These are phyloP conservation scores for Myodes glareolus DNA, from an alignment of 2,113 vertebrate species.

Conservation along the genomic window DNA sequence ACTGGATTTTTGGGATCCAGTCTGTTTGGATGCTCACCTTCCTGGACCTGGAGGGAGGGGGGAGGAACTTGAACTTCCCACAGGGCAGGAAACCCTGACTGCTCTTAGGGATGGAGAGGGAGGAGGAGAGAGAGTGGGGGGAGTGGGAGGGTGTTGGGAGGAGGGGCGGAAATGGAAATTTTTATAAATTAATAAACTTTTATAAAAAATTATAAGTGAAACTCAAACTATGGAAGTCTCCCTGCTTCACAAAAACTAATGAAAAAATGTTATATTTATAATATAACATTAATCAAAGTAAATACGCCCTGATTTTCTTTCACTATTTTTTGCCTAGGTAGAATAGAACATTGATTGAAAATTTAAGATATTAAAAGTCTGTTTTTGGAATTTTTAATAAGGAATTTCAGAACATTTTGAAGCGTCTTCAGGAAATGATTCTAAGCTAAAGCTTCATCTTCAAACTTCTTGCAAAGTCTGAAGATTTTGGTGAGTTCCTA, in stretches of 20 bases:
- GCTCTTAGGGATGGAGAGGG: too few relatives aligned
- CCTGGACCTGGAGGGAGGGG: too few relatives aligned
- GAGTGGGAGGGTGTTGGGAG: too few relatives aligned
- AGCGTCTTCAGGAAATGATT: background rate
- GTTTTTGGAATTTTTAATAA: background rate
- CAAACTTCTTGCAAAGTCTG: background rate
- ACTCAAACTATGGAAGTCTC: background rate
- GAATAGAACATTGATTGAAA: background rate
- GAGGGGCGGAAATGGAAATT: too few relatives aligned
- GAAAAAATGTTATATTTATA: background rate
- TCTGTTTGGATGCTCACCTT: too few relatives aligned
- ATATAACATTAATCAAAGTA: background rate
- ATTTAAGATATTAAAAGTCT: background rate
- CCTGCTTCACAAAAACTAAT: background rate
- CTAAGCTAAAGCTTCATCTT: background rate
- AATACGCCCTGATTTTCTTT: background rate
- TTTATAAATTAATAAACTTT: too few relatives aligned
- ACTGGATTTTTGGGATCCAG: too few relatives aligned
- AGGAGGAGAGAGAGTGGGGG: too few relatives aligned
- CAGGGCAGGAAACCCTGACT: too few relatives aligned
- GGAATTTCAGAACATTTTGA: background rate
- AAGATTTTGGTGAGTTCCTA: background rate
- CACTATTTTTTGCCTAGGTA: background rate
- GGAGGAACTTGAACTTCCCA: too few relatives aligned
- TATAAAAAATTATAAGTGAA: background rate